Evolutionary conservation across 2,888 invertebrate genomes (phyloP).

Genomic region (Lepidonotus clava): DNA sequence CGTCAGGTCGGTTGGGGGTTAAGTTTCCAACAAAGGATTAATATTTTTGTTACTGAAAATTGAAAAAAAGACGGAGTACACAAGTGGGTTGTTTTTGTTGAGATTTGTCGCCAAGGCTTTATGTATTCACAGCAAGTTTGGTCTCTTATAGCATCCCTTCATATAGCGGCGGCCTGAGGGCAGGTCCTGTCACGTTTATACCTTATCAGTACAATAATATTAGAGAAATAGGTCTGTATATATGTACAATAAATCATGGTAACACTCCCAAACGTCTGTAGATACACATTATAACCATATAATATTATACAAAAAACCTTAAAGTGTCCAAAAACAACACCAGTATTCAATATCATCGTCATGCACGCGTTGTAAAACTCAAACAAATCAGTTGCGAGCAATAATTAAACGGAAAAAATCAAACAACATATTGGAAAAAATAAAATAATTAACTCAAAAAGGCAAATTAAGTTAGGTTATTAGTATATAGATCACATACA

Average conservation of each 20-base stretch:
- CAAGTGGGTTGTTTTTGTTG: background rate
- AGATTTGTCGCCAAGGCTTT: background rate
- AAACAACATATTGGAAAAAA: no score
- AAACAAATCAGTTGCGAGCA: background rate
- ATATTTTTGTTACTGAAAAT: no score
- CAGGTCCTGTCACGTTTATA: background rate
- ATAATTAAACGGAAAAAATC: slow-evolving; percentile 26
- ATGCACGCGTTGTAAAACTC: slow-evolving; percentile 33
- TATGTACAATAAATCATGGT: slow-evolving; percentile 2
- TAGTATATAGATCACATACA: slow-evolving; percentile 43
- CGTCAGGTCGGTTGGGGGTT: no score
- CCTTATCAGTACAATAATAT: background rate
- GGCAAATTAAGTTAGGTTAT: background rate
- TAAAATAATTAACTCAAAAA: slow-evolving; percentile 20
- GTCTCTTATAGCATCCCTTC: slow-evolving; percentile 15
- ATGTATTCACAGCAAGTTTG: slow-evolving; percentile 22
- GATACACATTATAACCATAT: background rate
- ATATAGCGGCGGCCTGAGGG: no score
- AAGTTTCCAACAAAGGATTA: no score
- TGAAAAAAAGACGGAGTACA: no score
- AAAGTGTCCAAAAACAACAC: slow-evolving; percentile 32
- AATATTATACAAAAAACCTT: background rate
- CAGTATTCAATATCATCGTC: no score
- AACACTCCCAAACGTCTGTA: slow-evolving; percentile 4
- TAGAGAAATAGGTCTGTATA: background rate